A percentile compares a stretch with the other conserved stretches of the same genome.
phyloP scores from a whole-genome alignment of 2,113 vertebrate species.

The Lophura nycthemera region DNA sequence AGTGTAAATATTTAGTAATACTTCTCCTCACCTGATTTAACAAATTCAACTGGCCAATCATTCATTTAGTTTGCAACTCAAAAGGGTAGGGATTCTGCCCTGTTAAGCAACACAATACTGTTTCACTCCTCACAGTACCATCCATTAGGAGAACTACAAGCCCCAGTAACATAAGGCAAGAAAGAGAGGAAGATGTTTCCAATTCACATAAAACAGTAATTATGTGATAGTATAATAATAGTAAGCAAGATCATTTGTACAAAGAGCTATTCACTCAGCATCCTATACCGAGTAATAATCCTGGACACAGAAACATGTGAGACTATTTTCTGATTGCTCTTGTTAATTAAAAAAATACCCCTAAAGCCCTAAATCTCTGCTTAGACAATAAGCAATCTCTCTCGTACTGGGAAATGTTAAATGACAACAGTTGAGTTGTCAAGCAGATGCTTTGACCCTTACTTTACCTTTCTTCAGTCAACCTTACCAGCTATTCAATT shows the following conservation, averaged over 20 bases:
- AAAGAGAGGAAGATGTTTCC: not conserved
- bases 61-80: not conserved
- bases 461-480: not conserved
- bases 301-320: not conserved
- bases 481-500: not conserved
- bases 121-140: not conserved
- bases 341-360: not conserved
- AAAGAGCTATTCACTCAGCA: not conserved
- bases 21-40: not conserved
- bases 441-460: not conserved
- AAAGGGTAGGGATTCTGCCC: not conserved
- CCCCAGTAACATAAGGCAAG: rapidly evolving
- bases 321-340: not conserved
- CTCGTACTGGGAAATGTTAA: not conserved
- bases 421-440: not conserved
- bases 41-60: not conserved
- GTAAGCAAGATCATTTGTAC: not conserved
- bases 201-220: not conserved
- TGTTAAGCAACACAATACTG: not conserved
- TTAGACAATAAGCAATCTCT: not conserved
- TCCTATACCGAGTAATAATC: not conserved
- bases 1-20: not conserved
- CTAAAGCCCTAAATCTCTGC: not conserved
- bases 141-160: not conserved
- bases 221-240: not conserved